Base-by-base conservation (phyloP, 2,888 invertebrate genomes). In the Buathra laborator region DNA sequence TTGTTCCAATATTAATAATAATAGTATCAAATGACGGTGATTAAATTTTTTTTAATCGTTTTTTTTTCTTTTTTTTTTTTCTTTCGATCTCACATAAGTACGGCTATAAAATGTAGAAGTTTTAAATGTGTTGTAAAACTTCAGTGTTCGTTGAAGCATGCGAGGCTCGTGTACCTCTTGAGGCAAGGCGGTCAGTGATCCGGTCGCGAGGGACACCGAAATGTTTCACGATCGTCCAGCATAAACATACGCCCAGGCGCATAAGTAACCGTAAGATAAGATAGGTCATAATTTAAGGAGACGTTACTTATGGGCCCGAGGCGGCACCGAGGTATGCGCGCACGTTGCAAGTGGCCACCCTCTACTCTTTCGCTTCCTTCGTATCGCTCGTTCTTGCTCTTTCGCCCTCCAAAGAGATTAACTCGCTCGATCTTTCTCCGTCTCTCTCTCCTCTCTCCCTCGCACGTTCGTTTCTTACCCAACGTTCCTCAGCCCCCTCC, bases 261-360 rank as follows among this genome's bases (percentile, higher is more conserved):
- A 88, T 91, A 91, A 91, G 90, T 91, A 89, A 90, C 89, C 87
- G 85, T 80, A 85, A 90, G 92, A 92, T 93, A 92, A 93, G 91
- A 90, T 90, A 90, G 85, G 89, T 89, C 89, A 90, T 91, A 92
- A 92, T 91, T 92, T 90, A 90, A 89, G 89, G 89, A 88, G 89
- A 89, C 88, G 89, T 90, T 90, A 90, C 89, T 91, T 90, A 91
- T 88, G 86, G 89, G 88, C 89, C 81, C 82, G 86, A 88, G 88
- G 86, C 62, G 68, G 76, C 80, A 68, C 46, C 48, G 78, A 70
- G 62, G 76, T 85, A 83, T 83, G 84, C 80, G 81, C 67, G n/a
- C 81, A 76, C 70, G 81, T 59, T 85, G 83, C 85, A 80, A 85
- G 83, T 67, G 67, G 62, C 37, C 53, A 71, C 78, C 70, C 78